Conservation (phyloP, 1,140 invertebrate species). For the Euschistus heros region DNA sequence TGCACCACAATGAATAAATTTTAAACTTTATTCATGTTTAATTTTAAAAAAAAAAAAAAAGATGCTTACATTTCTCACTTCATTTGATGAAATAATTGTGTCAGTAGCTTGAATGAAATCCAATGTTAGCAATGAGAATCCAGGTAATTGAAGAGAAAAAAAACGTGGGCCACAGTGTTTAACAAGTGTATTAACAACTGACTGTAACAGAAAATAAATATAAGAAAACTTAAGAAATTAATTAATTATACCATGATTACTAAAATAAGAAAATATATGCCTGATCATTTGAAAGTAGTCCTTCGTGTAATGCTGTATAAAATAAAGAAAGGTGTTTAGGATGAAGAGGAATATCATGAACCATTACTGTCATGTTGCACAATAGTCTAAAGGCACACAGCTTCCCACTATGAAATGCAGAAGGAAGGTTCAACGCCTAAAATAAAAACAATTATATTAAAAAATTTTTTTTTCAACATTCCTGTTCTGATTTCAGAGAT, state of each 20-base stretch:
- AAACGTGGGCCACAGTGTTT: conserved; percentile 67
- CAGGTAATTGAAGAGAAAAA: conserved; percentile 77
- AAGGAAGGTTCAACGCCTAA: conserved; percentile 54
- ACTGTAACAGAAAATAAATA: conserved; percentile 36
- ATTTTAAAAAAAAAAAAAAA: conserved; percentile 14
- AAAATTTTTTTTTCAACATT: neutral
- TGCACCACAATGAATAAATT: too few relatives aligned
- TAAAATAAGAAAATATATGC: conserved; percentile 31
- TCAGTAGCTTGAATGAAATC: conserved; percentile 88
- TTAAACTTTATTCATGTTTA: too few relatives aligned
- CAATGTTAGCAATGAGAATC: conserved; percentile 72
- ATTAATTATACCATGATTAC: conserved; percentile 20
- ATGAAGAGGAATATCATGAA: conserved; percentile 45
- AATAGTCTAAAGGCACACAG: conserved; percentile 67
- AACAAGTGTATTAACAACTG: conserved; percentile 51
- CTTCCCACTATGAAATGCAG: conserved; percentile 59
- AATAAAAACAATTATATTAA: neutral
- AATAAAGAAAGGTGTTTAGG: conserved; percentile 73
- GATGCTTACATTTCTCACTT: conserved; percentile 53
- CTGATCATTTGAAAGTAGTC: conserved; percentile 46
- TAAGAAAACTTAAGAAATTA: conserved; percentile 19
- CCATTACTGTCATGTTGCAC: conserved; percentile 55
- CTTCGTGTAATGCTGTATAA: conserved; percentile 77
- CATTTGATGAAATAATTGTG: conserved; percentile 67
- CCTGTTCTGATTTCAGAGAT: too few relatives aligned